Conservation (phyloP, 2,888 invertebrate genomes). For the Chymomyza fuscimana region DNA sequence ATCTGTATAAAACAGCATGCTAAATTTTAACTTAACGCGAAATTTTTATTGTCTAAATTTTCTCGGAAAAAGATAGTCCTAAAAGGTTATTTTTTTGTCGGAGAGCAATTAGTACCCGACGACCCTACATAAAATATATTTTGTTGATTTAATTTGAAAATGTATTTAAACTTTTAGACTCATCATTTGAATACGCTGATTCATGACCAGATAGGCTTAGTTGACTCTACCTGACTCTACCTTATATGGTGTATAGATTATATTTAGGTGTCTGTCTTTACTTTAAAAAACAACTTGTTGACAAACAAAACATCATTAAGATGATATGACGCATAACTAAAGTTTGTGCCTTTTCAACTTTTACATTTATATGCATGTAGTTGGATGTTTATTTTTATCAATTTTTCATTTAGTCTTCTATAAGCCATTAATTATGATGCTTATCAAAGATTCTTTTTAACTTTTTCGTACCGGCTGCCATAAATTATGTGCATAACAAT, state of each 20-base stretch:
- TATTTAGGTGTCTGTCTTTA: background rate
- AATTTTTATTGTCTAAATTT: background rate
- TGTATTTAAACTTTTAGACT: background rate
- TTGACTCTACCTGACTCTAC: background rate
- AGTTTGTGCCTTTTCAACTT: background rate
- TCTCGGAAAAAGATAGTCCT: background rate
- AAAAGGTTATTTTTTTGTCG: background rate
- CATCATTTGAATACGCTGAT: background rate
- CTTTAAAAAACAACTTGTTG: background rate
- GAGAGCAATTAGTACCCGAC: background rate
- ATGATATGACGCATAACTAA: background rate
- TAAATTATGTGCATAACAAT: slow-evolving; percentile 30
- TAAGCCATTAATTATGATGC: slow-evolving; percentile 27
- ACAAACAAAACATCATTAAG: background rate
- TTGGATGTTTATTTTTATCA: slow-evolving; percentile 1
- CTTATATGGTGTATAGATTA: background rate
- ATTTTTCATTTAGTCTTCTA: slow-evolving; percentile 19
- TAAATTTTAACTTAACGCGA: background rate
- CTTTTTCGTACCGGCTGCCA: background rate
- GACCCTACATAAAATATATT: background rate
- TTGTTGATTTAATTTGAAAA: background rate
- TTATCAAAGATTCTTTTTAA: slow-evolving; percentile 23
- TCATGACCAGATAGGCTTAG: background rate
- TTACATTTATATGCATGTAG: background rate
- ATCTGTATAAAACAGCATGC: background rate